A percentile compares a stretch with the other conserved stretches of the same genome.
Conservation (phyloP, 2,113 vertebrate genomes). For the Heptranchias perlo region DNA sequence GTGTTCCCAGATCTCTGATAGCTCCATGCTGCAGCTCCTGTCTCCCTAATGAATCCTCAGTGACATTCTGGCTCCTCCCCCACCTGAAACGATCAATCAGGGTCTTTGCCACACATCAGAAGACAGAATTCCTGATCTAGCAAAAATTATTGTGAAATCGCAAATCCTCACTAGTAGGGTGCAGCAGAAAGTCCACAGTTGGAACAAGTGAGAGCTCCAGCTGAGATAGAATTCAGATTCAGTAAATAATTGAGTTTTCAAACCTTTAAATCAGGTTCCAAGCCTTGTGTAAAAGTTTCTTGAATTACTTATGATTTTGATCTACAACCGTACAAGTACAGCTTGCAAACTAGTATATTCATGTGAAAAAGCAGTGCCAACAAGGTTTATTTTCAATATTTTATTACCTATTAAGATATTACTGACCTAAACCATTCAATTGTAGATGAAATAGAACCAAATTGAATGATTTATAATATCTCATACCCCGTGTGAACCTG, state of each 20-base stretch:
- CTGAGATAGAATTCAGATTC: not conserved
- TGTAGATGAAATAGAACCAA: not conserved
- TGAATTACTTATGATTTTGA: not conserved
- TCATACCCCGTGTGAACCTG: not conserved
- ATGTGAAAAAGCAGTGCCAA: not conserved
- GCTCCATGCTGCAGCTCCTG: not conserved
- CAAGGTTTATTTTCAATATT: not conserved
- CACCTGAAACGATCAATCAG: not conserved
- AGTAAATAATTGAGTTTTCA: not conserved
- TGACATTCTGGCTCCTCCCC: not conserved
- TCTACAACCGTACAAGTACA: not conserved
- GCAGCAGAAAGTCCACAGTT: not conserved
- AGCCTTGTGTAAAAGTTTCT: not conserved
- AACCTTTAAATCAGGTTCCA: not conserved
- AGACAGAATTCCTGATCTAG: not conserved
- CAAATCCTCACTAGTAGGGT: not conserved
- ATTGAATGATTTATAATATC: not conserved
- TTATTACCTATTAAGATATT: not conserved
- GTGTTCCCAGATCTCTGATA: not conserved
- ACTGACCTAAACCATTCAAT: not conserved
- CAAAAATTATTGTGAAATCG: not conserved
- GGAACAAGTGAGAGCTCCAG: not conserved
- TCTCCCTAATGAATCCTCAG: not conserved
- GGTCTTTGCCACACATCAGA: not conserved
- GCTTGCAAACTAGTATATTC: not conserved